Evolutionary conservation across 2,797 vertebrate genomes (phyloP), one percentile per base, ranked within the genome.

Genomic region (Lindbergichthys nudifrons): DNA sequence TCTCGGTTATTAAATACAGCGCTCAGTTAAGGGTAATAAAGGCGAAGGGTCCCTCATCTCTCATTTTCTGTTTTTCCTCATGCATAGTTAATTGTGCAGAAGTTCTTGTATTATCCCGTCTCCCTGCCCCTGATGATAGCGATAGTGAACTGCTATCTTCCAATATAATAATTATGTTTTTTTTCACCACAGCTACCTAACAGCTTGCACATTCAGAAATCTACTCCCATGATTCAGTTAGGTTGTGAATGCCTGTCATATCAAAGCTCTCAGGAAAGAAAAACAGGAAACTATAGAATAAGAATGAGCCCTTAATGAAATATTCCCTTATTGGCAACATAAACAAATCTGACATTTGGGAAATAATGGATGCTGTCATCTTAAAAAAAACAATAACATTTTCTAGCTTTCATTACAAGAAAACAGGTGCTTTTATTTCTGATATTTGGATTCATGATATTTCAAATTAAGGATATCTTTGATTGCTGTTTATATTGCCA

Each of bases 1-100:
- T 72, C 50, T 66, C 48, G 61, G 26, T 56, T 52, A 65, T 75
- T 60, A 58, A 72, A 79, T 36, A 46, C 36, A 43, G 68, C 64
- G 52, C 69, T 54, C 43, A 46, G 43, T 36, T 1, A 36, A 36
- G 32, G 1, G 5, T 57, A 70, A 70, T 71, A 65, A 58, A 64
- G 30, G 16, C 65, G 30, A 69, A 8, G 6, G 19, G 63, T 57
- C 47, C 46, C 54, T 67, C 45, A 65, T 62, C 46, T 69, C 47
- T 52, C 19, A 23, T 42, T n/a, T 51, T 48, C n/a, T 59, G 19
- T 65, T 45, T 58, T 73, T 58, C 42, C 50, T 57, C 57, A 51
- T 66, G 66, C 41, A 19, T 47, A 23, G 43, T 50, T 4, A 16
- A 80, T 59, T 53, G 47, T 48, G 60, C 64, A 12, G 21, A 52